Conservation (phyloP, 2,888 invertebrate species). For the Thumatha senex region DNA sequence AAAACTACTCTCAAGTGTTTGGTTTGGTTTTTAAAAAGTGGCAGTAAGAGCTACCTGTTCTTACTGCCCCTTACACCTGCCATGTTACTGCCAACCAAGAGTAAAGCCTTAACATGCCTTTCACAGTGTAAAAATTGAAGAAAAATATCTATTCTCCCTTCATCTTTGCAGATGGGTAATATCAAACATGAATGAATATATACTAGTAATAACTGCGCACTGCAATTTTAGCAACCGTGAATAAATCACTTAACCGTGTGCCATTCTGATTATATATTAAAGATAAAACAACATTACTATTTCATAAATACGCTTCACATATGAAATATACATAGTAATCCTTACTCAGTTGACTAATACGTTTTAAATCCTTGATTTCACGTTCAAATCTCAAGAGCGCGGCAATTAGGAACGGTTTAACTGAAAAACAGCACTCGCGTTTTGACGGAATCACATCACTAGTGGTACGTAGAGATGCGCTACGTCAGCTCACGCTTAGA, state of each 20-base stretch:
- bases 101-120: no score
- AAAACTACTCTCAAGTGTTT: no score
- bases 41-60: no score
- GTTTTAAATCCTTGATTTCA: background rate
- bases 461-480: conserved; percentile 27
- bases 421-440: conserved; percentile 22
- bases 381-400: conserved; percentile 5
- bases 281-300: background rate
- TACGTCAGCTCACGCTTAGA: conserved; percentile 54
- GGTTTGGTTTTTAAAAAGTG: no score
- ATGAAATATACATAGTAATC: background rate
- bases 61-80: no score
- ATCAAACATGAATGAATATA: background rate
- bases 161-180: background rate
- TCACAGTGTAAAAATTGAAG: background rate
- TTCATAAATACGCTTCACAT: background rate
- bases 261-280: background rate
- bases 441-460: conserved; percentile 28
- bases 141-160: background rate
- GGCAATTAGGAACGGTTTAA: conserved; percentile 14
- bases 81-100: no score
- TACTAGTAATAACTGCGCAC: conserved; percentile 1
- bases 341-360: conserved; percentile 3
- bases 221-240: conserved; percentile 1
- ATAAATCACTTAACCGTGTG: conserved; percentile 5